Base-by-base conservation (phyloP, 2,797 vertebrate species). In the Myiotriccus ornatus region DNA sequence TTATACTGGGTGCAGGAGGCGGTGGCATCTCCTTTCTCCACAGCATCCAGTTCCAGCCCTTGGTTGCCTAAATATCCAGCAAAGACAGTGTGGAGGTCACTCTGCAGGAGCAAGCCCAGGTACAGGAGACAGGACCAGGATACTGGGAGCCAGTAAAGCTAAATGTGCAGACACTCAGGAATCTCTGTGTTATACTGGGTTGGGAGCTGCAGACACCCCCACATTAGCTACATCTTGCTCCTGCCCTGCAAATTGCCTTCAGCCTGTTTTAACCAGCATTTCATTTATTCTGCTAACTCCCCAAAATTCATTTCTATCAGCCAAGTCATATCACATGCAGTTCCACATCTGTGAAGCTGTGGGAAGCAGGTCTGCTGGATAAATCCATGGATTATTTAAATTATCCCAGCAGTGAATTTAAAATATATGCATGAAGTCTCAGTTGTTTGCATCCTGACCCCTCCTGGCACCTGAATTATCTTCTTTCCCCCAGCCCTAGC, bases 301-400 rank as follows among this genome's bases (percentile, higher is more conserved):
- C 25, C 59, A 15, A 81, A 91, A 87, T 73, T 67, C 11, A 44
- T 46, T 93, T 76, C 44, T 63, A 67, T 47, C 80, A 90, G 63
- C 41, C 56, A 68, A 87, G 10, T n/a, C 53, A 28, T 25, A 87
- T 34, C 55, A 46, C 12, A 46, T 9, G 56, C 52, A 90, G 70
- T 30, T 74, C 39, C 56, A 69, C 15, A 69, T 62, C 85, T 53
- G 70, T 53, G 56, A 69, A 64, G 63, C 91, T 74, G 52, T 60
- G 52, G 52, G 80, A 63, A 76, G 74, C 56, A 74, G 49, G 85
- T 35, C 74, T 88, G 76, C 17, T 88, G 76, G 85, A 82, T 82
- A 91, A 94, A 89, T 65, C 76, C 79, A 52, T 84, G 37, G 87
- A 90, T 95, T 95, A 92, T 57, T 90, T 64, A 87, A 94, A 74